Evolutionary conservation across 1,140 invertebrate species (phyloP), one percentile per base, ranked within the genome.

Genomic region (Popillia japonica): DNA sequence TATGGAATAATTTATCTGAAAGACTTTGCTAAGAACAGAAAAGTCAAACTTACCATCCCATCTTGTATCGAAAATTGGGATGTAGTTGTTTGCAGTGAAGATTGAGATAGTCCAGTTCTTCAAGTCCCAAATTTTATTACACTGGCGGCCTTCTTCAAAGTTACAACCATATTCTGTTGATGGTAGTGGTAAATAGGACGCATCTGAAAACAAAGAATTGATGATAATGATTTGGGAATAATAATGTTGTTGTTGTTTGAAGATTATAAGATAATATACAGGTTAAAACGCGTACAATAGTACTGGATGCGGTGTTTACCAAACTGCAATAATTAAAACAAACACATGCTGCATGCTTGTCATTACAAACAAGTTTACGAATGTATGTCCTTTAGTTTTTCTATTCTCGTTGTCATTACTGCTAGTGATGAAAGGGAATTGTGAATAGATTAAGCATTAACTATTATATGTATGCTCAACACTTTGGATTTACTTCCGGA

Each of bases 21-120:
- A 40, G 14, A n/a, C n/a, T n/a, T n/a, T n/a, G 17, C 17, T 40
- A 40, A 14, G 6, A 8, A 73, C 8, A 41, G 40, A 41, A n/a
- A 40, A 9, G 14, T 9, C 4, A 10, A n/a, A 40, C 41, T 74
- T 74, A 74, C 72, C 72, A 42, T 74, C 72, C 72, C 72, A 74
- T 41, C 72, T 40, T 7, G 34, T 6, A 74, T 74, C 72, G 8
- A 41, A 42, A 27, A 74, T 74, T 23, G 72, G 34, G n/a, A 20
- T 41, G n/a, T 74, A 74, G 14, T 42, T 74, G 22, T 41, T 74
- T 3, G 34, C 14, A 42, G 34, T 74, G 17, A 11, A 9, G 9
- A 6, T 44, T 9, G 72, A 20, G 14, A 40, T 74, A 11, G 0
- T 40, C 72, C 72, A 74, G 8, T 41, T 74, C 9, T 74, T 34